Evolutionary conservation across 2,113 vertebrate species (phyloP).

Genomic region (Clarias batrachus): DNA sequence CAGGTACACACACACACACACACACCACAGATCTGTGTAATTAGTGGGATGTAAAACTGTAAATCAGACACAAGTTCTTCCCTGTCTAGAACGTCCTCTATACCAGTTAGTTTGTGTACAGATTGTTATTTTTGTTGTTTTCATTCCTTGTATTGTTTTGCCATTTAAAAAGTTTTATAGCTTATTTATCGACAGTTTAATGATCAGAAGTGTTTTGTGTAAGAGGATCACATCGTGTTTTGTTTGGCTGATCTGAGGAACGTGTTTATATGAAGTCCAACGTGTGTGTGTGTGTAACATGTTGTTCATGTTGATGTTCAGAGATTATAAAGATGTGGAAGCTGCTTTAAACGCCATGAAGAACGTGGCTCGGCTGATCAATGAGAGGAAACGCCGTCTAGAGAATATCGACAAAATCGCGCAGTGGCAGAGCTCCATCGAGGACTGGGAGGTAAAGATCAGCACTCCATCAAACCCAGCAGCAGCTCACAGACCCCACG

Average conservation of each 20-base stretch:
- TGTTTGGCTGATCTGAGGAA: too few species aligned
- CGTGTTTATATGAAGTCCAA: too few species aligned
- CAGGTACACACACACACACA: slow-evolving; percentile 69
- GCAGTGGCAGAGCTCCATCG: slow-evolving; percentile 93
- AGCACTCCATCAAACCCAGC: not conserved
- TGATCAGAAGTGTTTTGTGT: not conserved
- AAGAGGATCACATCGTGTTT: too few species aligned
- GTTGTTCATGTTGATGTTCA: slow-evolving; percentile 56
- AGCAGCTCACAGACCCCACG: not conserved
- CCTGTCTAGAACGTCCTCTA: not conserved
- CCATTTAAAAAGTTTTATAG: not conserved
- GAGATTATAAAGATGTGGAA: slow-evolving; percentile 93
- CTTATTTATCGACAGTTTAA: not conserved
- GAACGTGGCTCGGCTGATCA: slow-evolving; percentile 91
- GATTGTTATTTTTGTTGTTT: not conserved
- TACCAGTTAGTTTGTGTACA: not conserved
- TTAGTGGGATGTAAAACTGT: too few species aligned
- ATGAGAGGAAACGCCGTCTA: slow-evolving; percentile 89
- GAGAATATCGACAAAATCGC: slow-evolving; percentile 98
- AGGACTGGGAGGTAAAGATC: slow-evolving; percentile 90
- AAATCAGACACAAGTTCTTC: not conserved
- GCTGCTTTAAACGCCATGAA: slow-evolving; percentile 95
- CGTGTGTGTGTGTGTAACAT: not conserved
- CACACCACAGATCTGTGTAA: not conserved
- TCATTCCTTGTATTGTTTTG: not conserved